Conservation (phyloP, 2,113 vertebrate genomes). For the Serinus canaria region DNA sequence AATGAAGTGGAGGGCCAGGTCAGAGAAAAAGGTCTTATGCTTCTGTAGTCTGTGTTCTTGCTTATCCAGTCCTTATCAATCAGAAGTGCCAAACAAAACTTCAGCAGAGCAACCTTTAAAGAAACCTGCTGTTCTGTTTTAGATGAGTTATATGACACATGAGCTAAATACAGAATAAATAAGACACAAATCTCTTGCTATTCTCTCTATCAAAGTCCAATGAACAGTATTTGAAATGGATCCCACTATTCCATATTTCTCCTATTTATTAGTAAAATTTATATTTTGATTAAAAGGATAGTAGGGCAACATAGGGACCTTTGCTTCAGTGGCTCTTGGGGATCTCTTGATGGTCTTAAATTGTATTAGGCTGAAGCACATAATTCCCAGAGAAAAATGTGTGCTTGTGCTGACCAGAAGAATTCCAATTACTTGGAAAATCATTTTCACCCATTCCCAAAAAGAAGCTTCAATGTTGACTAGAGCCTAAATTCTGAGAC, state of each 20-base stretch:
- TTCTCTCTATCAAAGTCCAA: neutral
- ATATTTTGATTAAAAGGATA: neutral
- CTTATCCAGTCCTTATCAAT: neutral
- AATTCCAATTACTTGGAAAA: neutral
- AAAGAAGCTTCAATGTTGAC: neutral
- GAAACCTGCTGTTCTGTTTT: neutral
- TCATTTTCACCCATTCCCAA: neutral
- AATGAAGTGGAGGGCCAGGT: neutral
- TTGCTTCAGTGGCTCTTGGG: neutral
- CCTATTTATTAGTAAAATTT: neutral
- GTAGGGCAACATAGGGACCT: neutral
- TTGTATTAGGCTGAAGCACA: neutral
- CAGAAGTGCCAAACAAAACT: neutral
- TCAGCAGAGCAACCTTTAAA: neutral
- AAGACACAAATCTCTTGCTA: neutral
- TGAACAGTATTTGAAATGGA: neutral
- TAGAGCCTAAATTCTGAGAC: neutral
- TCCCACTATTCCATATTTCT: neutral
- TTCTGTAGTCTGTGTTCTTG: neutral
- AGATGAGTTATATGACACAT: neutral
- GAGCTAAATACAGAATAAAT: neutral
- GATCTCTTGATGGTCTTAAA: neutral
- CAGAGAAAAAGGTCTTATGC: neutral
- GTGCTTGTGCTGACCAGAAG: neutral
- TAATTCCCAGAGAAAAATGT: neutral